phyloP scores from a whole-genome alignment of 2,888 invertebrate species.

The Rhagium mordax region DNA sequence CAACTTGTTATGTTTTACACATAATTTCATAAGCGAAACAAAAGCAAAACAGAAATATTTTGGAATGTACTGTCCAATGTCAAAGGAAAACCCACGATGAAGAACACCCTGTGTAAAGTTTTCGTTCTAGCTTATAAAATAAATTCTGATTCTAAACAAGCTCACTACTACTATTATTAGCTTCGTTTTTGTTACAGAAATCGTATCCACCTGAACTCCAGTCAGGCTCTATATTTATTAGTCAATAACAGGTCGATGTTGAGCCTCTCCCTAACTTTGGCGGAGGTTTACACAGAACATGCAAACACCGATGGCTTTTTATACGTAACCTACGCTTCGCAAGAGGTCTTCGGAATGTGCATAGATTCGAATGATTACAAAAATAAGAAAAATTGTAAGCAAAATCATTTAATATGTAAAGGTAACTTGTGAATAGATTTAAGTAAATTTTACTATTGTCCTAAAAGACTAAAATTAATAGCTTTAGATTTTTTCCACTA shows the following conservation, averaged over 20 bases:
- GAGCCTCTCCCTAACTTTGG: constrained; percentile 85
- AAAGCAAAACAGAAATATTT: no score
- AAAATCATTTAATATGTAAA: not conserved
- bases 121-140: no score
- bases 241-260: constrained; percentile 88
- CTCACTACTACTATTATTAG: no score
- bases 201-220: constrained; percentile 75
- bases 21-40: no score
- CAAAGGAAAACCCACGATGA: no score
- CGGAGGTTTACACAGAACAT: constrained; percentile 85
- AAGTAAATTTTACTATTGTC: not conserved
- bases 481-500: not conserved
- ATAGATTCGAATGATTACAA: constrained; percentile 13
- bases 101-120: no score
- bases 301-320: constrained; percentile 89
- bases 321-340: constrained; percentile 91
- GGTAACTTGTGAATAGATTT: not conserved
- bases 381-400: constrained; percentile 14
- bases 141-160: no score
- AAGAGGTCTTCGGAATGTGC: constrained; percentile 85
- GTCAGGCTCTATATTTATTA: constrained; percentile 86
- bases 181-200: constrained; percentile 60
- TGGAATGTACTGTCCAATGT: no score
- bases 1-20: no score
- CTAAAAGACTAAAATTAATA: constrained; percentile 7